Base-by-base conservation (phyloP, 2,797 vertebrate species). In the Enteromius fasciolatus region DNA sequence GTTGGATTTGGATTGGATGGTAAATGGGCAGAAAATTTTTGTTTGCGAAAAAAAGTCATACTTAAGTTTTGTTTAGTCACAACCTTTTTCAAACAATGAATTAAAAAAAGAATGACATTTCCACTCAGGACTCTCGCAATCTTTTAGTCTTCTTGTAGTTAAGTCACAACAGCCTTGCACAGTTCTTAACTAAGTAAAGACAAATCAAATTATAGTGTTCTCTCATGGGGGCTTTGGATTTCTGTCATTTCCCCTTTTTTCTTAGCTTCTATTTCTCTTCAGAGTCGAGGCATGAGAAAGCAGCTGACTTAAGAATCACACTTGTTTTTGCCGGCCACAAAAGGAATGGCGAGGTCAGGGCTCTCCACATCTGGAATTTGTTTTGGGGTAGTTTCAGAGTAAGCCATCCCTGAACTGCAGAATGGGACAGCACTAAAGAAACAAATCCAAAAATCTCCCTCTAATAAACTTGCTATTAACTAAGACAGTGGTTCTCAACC, bases 291-390 rank as follows among this genome's bases (percentile, higher is more conserved):
- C 87, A 82, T 88, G 87, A 86, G 85, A 88, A 85, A 78, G 64
- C 64, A 33, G 67, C 61, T 48, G 57, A 73, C 39, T 73, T 64
- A 57, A 74, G 70, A 85, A 86, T 81, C 69, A 79, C 48, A 64
- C 83, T 76, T 81, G 75, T 83, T 85, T 85, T 81, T 31, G 57
- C 41, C 79, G 81, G 83, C 64, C 74, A 73, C 72, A n/a, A 50
- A 66, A 81, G 77, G 82, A 76, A 84, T 78, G 70, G 41, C 63
- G 64, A 78, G 84, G 76, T 84, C 76, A 74, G 64, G 36, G 76
- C 78, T 75, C 57, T 77, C 61, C 44, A 77, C 87, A 87, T 84
- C 87, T 87, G 87, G 84, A 83, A 78, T 81, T 82, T 85, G 72
- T 81, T 63, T 86, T 79, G 68, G 50, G 73, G 66, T 61, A 46